Evolutionary conservation across 2,888 invertebrate genomes (phyloP), one percentile per base, ranked within the genome.

Genomic region (Glyphotaelius pellucidus): DNA sequence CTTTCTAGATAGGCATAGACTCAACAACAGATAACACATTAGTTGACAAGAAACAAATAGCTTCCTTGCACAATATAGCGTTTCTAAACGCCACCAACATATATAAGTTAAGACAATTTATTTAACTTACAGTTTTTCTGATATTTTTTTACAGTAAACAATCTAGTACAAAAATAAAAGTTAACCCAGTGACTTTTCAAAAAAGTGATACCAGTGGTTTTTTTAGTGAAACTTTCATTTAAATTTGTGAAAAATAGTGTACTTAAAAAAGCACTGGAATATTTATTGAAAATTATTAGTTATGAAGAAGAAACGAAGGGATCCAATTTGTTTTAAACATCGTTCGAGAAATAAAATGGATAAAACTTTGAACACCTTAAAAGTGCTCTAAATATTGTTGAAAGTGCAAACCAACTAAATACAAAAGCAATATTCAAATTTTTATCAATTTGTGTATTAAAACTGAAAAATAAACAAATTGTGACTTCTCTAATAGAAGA

Each of bases 221-320:
- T 38, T 25, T 35, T n/a, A 47, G 31, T 47, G 86, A 47, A 47
- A 52, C 7, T 67, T n/a, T 67, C 25, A 25, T 67, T n/a, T 9
- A 9, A 67, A 67, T 67, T 67, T 67, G 67, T 67, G 67, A 67
- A 67, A 67, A 67, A 42, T 14, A 42, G 52, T 86, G 35, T 47
- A 19, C 83, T 5, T 32, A 30, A 7, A 88, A 52, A 88, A 38
- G 67, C 52, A 32, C 88, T 88, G 88, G 88, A 88, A 88, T 32
- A 79, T 67, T 67, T 67, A 32, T 88, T 35, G 88, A 88, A 79
- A 88, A 88, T 52, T 35, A 84, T 42, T 79, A 92, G 92, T 92
- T 90, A 93, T 93, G 93, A 93, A 93, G 93, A 93, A 92, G 79
- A 93, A 93, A 92, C 92, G 93, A 89, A 90, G 93, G 25, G 92